phyloP scores from a whole-genome alignment of 2,888 invertebrate genomes.

The Caenorhabditis sp. region DNA sequence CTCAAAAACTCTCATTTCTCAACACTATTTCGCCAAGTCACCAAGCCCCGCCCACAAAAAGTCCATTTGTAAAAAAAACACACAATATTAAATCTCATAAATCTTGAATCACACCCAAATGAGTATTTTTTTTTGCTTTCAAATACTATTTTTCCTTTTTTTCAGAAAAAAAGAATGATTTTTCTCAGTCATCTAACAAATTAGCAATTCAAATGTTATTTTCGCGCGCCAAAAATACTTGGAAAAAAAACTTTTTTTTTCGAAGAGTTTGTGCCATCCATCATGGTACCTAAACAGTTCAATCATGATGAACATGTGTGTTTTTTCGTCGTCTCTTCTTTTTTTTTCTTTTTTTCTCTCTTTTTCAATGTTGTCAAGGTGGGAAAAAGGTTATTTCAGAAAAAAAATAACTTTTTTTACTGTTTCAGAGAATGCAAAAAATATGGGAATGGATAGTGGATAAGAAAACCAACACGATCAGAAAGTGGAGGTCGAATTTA shows the following conservation, averaged over 20 bases:
- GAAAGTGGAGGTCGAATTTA: slow-evolving; percentile 54
- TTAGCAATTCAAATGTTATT: neutral
- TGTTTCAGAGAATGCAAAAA: slow-evolving; percentile 48
- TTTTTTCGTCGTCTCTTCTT: neutral
- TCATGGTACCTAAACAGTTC: too few relatives aligned
- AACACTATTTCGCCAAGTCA: too few relatives aligned
- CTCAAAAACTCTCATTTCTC: too few relatives aligned
- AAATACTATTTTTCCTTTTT: too few relatives aligned
- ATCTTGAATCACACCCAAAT: too few relatives aligned
- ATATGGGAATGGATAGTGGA: slow-evolving; percentile 64
- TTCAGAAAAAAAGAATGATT: too few relatives aligned
- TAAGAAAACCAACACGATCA: slow-evolving; percentile 58
- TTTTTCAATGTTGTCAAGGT: neutral
- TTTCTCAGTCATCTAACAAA: neutral
- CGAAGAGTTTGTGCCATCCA: too few relatives aligned
- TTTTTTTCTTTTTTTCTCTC: neutral
- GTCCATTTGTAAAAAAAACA: too few relatives aligned
- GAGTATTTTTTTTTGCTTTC: too few relatives aligned
- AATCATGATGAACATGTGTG: neutral
- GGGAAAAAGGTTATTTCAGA: too few relatives aligned
- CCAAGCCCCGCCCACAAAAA: too few relatives aligned
- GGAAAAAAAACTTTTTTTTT: neutral
- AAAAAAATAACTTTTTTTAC: neutral
- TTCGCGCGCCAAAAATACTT: neutral
- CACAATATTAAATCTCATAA: too few relatives aligned